phyloP scores from a whole-genome alignment of 2,888 invertebrate genomes.

The Biston stratarius region DNA sequence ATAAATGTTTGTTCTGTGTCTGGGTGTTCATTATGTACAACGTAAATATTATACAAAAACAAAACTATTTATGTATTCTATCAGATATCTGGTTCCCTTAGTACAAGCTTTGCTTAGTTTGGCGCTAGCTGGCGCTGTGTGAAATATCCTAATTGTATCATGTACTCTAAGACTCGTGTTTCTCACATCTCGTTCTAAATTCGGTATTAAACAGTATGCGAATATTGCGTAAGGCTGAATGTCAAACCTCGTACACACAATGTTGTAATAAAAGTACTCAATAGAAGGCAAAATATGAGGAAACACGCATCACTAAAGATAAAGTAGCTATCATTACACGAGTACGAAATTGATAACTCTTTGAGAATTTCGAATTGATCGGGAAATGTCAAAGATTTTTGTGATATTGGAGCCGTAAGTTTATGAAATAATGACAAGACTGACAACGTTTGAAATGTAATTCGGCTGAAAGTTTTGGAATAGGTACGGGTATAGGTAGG shows the following conservation, averaged over 20 bases:
- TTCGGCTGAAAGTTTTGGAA: not conserved
- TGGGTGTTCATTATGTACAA: no score
- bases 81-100: no score
- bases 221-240: slow-evolving; percentile 25
- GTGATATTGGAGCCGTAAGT: slow-evolving; percentile 5
- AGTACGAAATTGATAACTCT: slow-evolving; percentile 18
- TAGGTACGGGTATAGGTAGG: not conserved
- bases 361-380: not conserved
- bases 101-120: no score
- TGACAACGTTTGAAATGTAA: slow-evolving; percentile 2
- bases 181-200: not conserved
- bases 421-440: slow-evolving; percentile 4
- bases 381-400: slow-evolving; percentile 1
- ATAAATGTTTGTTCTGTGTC: no score
- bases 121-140: no score
- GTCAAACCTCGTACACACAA: slow-evolving; percentile 9
- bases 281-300: slow-evolving; percentile 21
- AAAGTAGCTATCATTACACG: not conserved
- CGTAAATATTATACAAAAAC: no score
- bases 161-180: not conserved
- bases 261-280: slow-evolving; percentile 20
- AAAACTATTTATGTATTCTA: no score
- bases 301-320: slow-evolving; percentile 11
- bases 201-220: slow-evolving; percentile 9
- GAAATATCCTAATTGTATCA: not conserved